Evolutionary conservation across 1,140 invertebrate species (phyloP).

Genomic region (Ostrea edulis): DNA sequence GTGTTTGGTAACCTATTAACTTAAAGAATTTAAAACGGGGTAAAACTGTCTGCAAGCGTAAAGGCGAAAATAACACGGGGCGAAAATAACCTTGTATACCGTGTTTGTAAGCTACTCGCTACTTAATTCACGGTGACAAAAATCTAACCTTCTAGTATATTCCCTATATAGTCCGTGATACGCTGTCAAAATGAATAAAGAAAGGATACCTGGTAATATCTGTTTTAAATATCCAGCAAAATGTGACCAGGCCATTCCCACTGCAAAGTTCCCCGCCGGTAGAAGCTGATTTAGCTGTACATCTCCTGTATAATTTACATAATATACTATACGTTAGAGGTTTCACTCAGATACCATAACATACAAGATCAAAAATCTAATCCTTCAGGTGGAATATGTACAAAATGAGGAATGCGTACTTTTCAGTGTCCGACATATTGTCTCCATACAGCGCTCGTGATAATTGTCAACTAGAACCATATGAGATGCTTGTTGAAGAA

Average conservation of each 20-base stretch:
- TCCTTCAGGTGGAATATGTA: neutral
- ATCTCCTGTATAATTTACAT: neutral
- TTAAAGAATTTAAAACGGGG: too few species aligned
- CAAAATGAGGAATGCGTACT: neutral
- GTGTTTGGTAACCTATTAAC: too few species aligned
- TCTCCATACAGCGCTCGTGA: slow-evolving; percentile 46
- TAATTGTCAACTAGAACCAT: slow-evolving; percentile 43
- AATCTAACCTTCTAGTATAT: neutral
- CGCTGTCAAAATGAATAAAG: neutral
- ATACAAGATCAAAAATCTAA: neutral
- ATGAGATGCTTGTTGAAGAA: slow-evolving; percentile 42
- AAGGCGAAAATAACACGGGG: too few species aligned
- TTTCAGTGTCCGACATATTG: slow-evolving; percentile 30
- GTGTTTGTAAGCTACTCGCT: too few species aligned
- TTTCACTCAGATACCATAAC: neutral
- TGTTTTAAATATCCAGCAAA: slow-evolving; percentile 48
- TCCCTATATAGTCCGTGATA: neutral
- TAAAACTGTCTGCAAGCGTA: too few species aligned
- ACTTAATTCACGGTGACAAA: too few species aligned
- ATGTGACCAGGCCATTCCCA: slow-evolving; percentile 55
- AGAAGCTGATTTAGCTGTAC: slow-evolving; percentile 5
- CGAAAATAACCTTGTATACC: too few species aligned
- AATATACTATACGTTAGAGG: neutral
- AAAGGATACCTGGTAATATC: slow-evolving; percentile 46
- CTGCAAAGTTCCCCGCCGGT: slow-evolving; percentile 50